These are phyloP conservation scores for Enteromius thamalakanensis DNA, from an alignment of 2,797 vertebrate species.

Conservation along the genomic window DNA sequence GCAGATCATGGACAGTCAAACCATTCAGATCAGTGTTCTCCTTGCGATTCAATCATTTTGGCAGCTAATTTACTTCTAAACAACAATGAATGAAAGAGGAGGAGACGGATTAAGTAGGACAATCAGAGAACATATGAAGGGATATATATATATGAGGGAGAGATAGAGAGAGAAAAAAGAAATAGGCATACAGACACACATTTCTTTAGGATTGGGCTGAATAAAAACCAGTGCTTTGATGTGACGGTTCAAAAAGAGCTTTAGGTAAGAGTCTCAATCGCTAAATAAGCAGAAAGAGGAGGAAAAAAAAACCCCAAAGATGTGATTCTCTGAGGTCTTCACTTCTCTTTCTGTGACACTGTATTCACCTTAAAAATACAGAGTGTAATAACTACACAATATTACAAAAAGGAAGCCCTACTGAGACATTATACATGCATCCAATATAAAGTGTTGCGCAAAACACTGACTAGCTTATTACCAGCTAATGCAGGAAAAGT, in stretches of 20 bases:
- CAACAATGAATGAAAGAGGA: conserved; percentile 23
- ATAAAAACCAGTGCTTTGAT: conserved; percentile 25
- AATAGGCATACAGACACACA: not conserved
- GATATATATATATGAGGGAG: not conserved
- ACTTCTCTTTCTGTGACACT: not conserved
- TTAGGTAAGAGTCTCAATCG: not conserved
- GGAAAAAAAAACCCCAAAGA: not conserved
- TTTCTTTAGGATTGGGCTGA: not conserved
- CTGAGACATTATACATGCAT: not conserved
- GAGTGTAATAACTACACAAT: not conserved
- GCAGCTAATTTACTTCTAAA: conserved; percentile 36
- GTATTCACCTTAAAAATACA: not conserved
- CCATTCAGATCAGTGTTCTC: not conserved
- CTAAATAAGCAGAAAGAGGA: not conserved
- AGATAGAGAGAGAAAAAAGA: not conserved
- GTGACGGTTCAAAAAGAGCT: conserved; percentile 26
- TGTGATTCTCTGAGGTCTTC: not conserved
- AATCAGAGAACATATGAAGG: not conserved
- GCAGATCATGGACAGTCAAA: conserved; percentile 4
- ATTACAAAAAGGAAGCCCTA: not conserved
- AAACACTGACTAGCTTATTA: not conserved
- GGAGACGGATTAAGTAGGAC: not conserved
- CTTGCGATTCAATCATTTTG: conserved; percentile 15
- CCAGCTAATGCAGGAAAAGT: not conserved
- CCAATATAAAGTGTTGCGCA: not conserved